Evolutionary conservation across 2,797 vertebrate species (phyloP), one percentile per base, ranked within the genome.

Genomic region (Champsocephalus gunnari): DNA sequence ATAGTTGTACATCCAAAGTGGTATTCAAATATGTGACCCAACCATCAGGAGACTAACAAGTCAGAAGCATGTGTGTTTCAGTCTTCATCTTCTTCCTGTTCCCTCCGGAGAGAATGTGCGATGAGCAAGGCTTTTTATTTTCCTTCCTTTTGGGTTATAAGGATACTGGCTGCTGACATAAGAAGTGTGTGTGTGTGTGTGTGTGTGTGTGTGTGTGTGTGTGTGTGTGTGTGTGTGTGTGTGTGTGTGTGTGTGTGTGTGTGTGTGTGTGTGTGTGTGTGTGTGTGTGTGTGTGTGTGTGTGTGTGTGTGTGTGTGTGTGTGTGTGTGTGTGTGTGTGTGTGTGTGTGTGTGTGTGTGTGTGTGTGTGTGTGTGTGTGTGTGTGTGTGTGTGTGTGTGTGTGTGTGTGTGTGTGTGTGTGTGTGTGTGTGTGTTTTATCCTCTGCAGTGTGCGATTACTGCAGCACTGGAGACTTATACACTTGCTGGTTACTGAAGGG

Each of bases 371-470:
- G 14, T 47, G 45, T 47, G n/a, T 19, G 49, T n/a, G 48, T 49
- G 48, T 49, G 48, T n/a, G 48, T 50, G 62, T 71, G 53, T 84
- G 55, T 51, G 2, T 68, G 1, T n/a, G 45, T 83, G 60, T 53
- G 3, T 71, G 3, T 17, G 21, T 74, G 64, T 67, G 58, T 83
- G 60, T 32, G 4, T 70, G 3, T n/a, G 28, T 76, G 66, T 74
- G 53, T 83, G 59, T 48, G 5, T 71, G 7, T 17, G 21, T 79
- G 68, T 75, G 55, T 85, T 0, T 85, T 2, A 12, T 66, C 57
- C 75, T 72, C 72, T 82, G 62, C 90, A 98, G 97, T 97, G 96
- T 96, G 95, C 63, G 94, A 95, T 68, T 97, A 96, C 91, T 97
- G 95, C 90, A 88, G 93, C 75, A 90, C 90, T 0, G 96, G 96